Base-by-base conservation (phyloP, 2,113 vertebrate species). In the Larimichthys polyactis region DNA sequence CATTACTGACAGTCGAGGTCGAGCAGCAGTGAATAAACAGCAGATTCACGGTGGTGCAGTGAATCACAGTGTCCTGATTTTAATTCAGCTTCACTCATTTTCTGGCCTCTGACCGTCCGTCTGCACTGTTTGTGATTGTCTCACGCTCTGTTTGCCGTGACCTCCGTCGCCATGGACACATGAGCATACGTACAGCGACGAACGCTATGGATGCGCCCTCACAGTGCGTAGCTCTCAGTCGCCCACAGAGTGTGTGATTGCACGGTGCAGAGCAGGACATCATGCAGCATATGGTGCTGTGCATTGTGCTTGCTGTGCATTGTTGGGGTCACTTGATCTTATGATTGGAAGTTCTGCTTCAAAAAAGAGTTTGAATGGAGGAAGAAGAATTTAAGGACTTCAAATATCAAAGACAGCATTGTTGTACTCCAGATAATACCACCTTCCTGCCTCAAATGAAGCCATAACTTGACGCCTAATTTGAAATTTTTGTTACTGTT, bases 151-250 rank as follows among this genome's bases (percentile, higher is more conserved):
- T 81, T 71, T 62, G 57, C 60, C 55, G 2, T 71, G 59, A 85
- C 72, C 76, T 75, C 66, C 51, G 67, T 71, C 55, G 1, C 79
- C 85, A 75, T 67, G 83, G 75, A 87, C 72, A 81, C 83, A 51
- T 22, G 1, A 55, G 52, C 58, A 75, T 59, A 40, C 84, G 62
- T 46, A 55, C 70, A 22, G 29, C 52, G 59, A 44, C 22, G 3
- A 40, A 44, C 64, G 11, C 22, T 24, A 57, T 51, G 29, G 58
- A 83, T 51, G 52, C 58, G 57, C 20, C 36, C 44, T 58, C 73
- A 15, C 51, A 20, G 55, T 15, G n/a, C 64, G 46, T 6, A 63
- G 51, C 29, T 49, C 60, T 29, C 11, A 10, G 62, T 36, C 48
- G 57, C 79, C 71, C 36, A 64, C 66, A 48, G 67, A 78, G 78